Evolutionary conservation across 1,140 invertebrate genomes (phyloP), one percentile per base, ranked within the genome.

Genomic region (Caenorhabditis brenneri): DNA sequence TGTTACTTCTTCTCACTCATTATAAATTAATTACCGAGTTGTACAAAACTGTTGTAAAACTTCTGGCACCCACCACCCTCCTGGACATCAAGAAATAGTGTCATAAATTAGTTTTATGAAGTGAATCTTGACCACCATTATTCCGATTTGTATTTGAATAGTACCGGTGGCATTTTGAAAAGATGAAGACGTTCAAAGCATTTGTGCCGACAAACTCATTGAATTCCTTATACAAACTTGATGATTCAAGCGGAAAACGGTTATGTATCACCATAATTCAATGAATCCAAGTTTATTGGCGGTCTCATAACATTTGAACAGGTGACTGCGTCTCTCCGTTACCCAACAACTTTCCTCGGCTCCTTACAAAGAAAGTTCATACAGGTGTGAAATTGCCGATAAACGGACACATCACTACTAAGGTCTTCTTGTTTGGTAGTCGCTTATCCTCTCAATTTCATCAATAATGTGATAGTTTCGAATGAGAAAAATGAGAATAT

Each of bases 181-280:
- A 42, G 12, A 6, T 5, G 39, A 42, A 42, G 7, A 16, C 5
- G 16, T 36, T 65, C 12, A 65, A 65, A 65, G 36, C 12, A 16
- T 65, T 65, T 31, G 42, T 24, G 36, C 65, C 65, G 65, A 1
- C 36, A 74, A 74, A 46, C 65, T 74, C 65, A 46, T 46, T 74
- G 65, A 74, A 74, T 74, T 42, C 65, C 65, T 74, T 74, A 74
- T 74, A 42, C 65, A 74, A 74, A 74, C 65, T 74, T 74, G 65
- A 46, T 74, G 65, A 74, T 74, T 74, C 15, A 74, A 74, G 65
- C 65, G 65, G 65, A 74, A 74, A 74, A 74, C 65, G 29, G 65
- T 74, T 74, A 74, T 74, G 36, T 74, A 74, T 46, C 65, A 74
- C 36, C n/a, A 74, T 74, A 74, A 42, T 42, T 36, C 65, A 42